Evolutionary conservation across 2,797 vertebrate genomes (phyloP).

Genomic region (Poecile montanus): DNA sequence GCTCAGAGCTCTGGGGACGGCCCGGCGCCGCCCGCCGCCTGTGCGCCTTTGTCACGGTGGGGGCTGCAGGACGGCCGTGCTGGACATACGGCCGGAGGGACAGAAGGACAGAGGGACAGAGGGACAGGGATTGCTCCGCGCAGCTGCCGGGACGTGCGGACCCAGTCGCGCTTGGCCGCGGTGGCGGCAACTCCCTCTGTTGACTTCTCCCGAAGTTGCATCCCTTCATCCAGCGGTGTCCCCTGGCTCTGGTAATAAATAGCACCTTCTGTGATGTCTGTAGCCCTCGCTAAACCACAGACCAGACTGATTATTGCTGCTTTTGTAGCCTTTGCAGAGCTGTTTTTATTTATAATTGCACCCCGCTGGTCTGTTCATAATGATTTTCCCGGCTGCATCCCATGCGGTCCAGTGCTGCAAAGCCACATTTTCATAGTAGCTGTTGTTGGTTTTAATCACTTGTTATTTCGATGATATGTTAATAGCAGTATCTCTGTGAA

Average conservation of each 20-base stretch:
- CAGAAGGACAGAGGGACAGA: neutral
- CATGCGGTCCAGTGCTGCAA: constrained; percentile 5
- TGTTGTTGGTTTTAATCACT: constrained; percentile 42
- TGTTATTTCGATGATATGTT: neutral
- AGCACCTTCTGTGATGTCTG: neutral
- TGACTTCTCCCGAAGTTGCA: constrained; percentile 53
- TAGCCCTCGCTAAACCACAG: neutral
- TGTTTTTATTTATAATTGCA: constrained; percentile 31
- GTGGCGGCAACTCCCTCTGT: constrained; percentile 47
- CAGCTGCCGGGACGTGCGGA: fast-evolving
- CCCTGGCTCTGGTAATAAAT: neutral
- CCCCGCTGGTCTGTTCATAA: neutral
- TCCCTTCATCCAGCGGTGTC: neutral
- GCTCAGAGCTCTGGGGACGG: neutral
- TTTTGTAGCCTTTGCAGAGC: constrained; percentile 9
- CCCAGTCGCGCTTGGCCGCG: neutral
- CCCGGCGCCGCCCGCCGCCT: fast-evolving
- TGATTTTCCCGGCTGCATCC: constrained; percentile 31
- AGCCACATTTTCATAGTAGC: neutral
- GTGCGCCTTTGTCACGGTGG: fast-evolving
- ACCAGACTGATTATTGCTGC: neutral
- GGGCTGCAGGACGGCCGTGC: neutral
- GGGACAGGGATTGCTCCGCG: fast-evolving
- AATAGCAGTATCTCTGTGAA: constrained; percentile 24
- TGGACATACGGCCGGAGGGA: fast-evolving